A percentile compares a stretch with the other conserved stretches of the same genome.
Evolutionary conservation across 37 sponge, comb jelly and placozoan species (phyloP).

Genomic region (Haliclona indistincta): DNA sequence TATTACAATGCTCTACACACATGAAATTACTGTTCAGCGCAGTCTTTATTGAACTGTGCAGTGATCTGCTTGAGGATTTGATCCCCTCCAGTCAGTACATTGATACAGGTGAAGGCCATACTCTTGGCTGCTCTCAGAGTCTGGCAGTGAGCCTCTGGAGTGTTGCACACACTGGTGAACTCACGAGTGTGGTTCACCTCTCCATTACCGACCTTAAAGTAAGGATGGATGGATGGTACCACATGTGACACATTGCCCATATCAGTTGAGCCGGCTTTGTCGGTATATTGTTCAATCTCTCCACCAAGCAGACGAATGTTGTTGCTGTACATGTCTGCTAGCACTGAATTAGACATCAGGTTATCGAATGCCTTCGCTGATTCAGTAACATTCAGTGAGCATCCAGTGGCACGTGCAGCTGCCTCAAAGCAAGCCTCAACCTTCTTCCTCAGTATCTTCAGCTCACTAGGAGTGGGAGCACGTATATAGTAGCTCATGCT

Average conservation of each 20-base stretch:
- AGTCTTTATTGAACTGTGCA: conserved; percentile 28
- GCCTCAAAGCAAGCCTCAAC: conserved; percentile 69
- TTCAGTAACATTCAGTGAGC: conserved; percentile 37
- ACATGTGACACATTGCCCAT: conserved; percentile 64
- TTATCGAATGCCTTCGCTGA: conserved; percentile 9
- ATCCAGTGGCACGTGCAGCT: conserved; percentile 81
- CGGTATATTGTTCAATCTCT: background rate
- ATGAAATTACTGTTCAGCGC: no score
- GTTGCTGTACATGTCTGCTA: conserved; percentile 38
- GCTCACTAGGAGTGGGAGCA: conserved; percentile 42
- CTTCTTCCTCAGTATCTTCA: conserved; percentile 26
- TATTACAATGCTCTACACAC: no score
- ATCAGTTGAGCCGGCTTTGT: background rate
- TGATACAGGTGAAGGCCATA: conserved; percentile 70
- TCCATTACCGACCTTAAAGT: conserved; percentile 54
- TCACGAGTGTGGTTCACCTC: conserved; percentile 68
- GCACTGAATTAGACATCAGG: conserved; percentile 38
- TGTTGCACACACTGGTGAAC: conserved; percentile 70
- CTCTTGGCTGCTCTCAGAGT: conserved; percentile 76
- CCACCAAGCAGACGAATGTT: conserved; percentile 9
- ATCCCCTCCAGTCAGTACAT: conserved; percentile 59
- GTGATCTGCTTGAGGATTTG: conserved; percentile 48
- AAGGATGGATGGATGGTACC: conserved; percentile 86
- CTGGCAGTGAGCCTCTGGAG: conserved; percentile 38
- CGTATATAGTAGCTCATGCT: conserved; percentile 55